A percentile compares a stretch with the other conserved stretches of the same genome.
phyloP scores from a whole-genome alignment of 2,113 vertebrate genomes.

The Dicerorhinus sumatrensis region DNA sequence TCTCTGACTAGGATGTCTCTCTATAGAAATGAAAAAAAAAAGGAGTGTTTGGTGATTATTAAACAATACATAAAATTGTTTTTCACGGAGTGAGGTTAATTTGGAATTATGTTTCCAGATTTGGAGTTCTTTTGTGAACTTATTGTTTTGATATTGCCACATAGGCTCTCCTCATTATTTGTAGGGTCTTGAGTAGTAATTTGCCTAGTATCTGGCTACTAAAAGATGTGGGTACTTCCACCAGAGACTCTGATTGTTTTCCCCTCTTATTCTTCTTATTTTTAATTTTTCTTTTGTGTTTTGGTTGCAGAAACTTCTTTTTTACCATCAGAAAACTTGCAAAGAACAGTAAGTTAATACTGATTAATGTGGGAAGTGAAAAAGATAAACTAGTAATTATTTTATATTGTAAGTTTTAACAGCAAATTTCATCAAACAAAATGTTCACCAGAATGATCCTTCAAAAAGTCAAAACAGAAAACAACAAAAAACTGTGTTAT shows the following conservation, averaged over 20 bases:
- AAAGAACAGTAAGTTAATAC: background rate
- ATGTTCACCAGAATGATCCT: background rate
- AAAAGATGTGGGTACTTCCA: background rate
- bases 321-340: fast-evolving
- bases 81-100: background rate
- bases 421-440: background rate
- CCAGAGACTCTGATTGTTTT: background rate
- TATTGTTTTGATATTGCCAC: background rate
- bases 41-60: background rate
- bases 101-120: background rate
- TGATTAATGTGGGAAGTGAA: background rate
- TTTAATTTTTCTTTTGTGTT: background rate
- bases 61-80: background rate
- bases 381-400: background rate
- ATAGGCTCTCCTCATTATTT: background rate
- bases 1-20: background rate
- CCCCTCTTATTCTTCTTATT: background rate
- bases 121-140: background rate
- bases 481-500: background rate
- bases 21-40: background rate
- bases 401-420: background rate
- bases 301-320: conserved; percentile 16
- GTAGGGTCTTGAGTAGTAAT: background rate
- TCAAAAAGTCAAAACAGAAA: background rate
- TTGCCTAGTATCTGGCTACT: background rate